Percentiles rank a stretch among this genome's conserved stretches.
Conservation (phyloP, 2,888 invertebrate genomes). For the Drosophila borealis region DNA sequence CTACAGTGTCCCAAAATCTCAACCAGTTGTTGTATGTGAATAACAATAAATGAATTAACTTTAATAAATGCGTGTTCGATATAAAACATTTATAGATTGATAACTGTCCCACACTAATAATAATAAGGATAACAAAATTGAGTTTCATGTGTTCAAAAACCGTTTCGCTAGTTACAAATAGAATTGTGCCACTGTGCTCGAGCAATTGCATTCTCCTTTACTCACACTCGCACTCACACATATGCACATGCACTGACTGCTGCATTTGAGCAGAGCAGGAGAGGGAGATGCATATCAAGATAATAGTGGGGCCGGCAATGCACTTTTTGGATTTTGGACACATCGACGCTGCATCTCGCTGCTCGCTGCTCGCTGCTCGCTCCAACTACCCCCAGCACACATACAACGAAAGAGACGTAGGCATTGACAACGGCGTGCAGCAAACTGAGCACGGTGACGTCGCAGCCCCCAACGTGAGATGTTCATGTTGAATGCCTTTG, state of each 20-base stretch:
- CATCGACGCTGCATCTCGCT: slow-evolving; percentile 18
- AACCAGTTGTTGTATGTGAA: neutral
- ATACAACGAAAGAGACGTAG: slow-evolving; percentile 68
- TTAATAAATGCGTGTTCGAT: neutral
- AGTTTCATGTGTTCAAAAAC: neutral
- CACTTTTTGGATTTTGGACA: slow-evolving; percentile 36
- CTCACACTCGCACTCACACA: slow-evolving; percentile 7
- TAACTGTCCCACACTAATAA: no score
- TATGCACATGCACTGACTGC: neutral
- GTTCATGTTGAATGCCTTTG: slow-evolving; percentile 43
- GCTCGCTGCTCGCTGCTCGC: slow-evolving; percentile 40
- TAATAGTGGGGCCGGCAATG: slow-evolving; percentile 29
- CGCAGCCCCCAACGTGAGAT: slow-evolving; percentile 29
- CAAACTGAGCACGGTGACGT: slow-evolving; percentile 62
- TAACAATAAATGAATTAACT: neutral
- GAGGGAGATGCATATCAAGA: slow-evolving; percentile 15
- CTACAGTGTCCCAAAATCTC: slow-evolving; percentile 43
- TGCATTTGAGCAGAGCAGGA: slow-evolving; percentile 17
- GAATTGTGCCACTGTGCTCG: slow-evolving; percentile 9
- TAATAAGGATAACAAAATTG: neutral
- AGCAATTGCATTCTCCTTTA: slow-evolving; percentile 16
- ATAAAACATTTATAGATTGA: no score
- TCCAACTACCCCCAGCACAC: slow-evolving; percentile 63
- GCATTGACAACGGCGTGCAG: slow-evolving; percentile 64
- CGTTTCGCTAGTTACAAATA: neutral